Percentiles rank a stretch among this genome's conserved stretches.
phyloP scores from a whole-genome alignment of 1,140 invertebrate genomes.

The Spodoptera frugiperda region DNA sequence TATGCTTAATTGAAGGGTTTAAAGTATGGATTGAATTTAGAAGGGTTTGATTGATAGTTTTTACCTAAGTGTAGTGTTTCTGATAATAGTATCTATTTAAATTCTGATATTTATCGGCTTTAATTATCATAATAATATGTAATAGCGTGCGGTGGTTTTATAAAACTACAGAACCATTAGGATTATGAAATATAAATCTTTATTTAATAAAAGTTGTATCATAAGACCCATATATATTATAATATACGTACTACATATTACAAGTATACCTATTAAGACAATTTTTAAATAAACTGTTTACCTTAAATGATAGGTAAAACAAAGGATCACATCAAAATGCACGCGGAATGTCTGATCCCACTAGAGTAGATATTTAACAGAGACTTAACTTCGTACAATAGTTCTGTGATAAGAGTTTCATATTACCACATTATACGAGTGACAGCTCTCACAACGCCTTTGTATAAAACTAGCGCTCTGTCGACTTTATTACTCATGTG shows the following conservation, averaged over 20 bases:
- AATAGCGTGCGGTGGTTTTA: conserved; percentile 5
- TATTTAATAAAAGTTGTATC: too few relatives aligned
- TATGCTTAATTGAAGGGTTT: conserved; percentile 85
- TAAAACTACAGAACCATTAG: not conserved
- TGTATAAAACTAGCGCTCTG: not conserved
- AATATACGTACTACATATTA: too few relatives aligned
- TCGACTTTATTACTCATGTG: not conserved
- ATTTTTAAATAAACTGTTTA: too few relatives aligned
- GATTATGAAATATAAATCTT: too few relatives aligned
- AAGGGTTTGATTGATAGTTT: conserved; percentile 80
- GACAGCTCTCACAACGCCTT: not conserved
- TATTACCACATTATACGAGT: not conserved
- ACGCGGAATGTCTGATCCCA: not conserved
- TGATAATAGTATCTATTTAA: conserved; percentile 65
- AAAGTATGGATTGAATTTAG: conserved; percentile 84
- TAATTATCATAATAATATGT: conserved; percentile 66
- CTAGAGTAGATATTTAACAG: not conserved
- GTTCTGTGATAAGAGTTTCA: not conserved
- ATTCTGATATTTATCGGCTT: conserved; percentile 64
- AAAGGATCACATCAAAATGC: not conserved
- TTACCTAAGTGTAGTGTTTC: conserved; percentile 61
- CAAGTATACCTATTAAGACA: too few relatives aligned
- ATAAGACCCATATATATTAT: too few relatives aligned
- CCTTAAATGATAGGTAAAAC: too few relatives aligned
- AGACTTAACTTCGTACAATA: not conserved